Conservation (phyloP, 2,797 vertebrate species). For the Poecilia picta region DNA sequence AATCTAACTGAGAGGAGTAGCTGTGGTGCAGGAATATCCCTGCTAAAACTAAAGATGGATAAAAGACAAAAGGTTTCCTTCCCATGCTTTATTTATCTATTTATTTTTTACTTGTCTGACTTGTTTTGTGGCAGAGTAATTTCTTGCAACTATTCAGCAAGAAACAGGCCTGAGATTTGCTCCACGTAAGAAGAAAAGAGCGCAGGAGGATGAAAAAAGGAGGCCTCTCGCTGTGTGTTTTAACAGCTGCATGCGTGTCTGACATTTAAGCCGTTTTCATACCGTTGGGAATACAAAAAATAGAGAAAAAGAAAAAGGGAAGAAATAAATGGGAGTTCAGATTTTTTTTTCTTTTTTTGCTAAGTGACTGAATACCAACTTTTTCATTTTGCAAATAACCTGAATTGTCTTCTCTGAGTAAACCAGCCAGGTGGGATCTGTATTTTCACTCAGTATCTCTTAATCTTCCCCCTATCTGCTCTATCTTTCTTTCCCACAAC, state of each 20-base stretch:
- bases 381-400: background rate
- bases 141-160: constrained; percentile 55
- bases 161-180: constrained; percentile 64
- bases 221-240: constrained; percentile 69
- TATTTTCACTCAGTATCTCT: constrained; percentile 81
- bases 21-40: constrained; percentile 18
- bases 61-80: constrained; percentile 4
- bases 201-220: constrained; percentile 31
- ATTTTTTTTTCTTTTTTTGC: background rate
- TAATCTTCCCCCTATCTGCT: constrained; percentile 71
- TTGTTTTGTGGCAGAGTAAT: constrained; percentile 37
- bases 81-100: constrained; percentile 14
- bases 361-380: background rate
- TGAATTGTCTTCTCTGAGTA: constrained; percentile 84
- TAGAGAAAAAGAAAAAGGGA: background rate
- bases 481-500: constrained; percentile 71
- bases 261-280: constrained; percentile 23
- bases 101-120: constrained; percentile 14
- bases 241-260: constrained; percentile 64
- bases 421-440: constrained; percentile 86
- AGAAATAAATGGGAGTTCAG: background rate
- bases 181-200: constrained; percentile 37
- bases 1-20: constrained; percentile 22
- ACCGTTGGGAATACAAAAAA: constrained; percentile 28
- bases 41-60: constrained; percentile 14